These are phyloP conservation scores for Formica exsecta DNA, from an alignment of 1,140 invertebrate genomes.

Conservation along the genomic window DNA sequence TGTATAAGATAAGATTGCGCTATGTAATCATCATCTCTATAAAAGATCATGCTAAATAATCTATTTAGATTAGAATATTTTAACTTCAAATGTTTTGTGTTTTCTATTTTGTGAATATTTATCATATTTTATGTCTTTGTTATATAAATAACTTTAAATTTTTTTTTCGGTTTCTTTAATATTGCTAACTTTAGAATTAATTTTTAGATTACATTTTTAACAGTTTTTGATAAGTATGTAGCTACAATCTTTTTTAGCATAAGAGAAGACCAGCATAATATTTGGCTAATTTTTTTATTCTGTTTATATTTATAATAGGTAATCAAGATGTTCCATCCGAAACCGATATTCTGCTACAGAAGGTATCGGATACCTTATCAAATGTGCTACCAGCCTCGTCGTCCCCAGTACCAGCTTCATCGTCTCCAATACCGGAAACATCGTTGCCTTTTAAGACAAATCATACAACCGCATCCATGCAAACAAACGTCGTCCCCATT, in stretches of 20 bases:
- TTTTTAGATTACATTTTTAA: not conserved
- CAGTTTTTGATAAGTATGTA: not conserved
- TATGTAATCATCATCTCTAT: not conserved
- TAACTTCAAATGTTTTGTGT: not conserved
- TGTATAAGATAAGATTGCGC: not conserved
- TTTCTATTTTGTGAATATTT: not conserved
- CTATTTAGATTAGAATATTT: not conserved
- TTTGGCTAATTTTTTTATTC: not conserved
- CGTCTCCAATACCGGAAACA: not conserved
- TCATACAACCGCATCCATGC: not conserved
- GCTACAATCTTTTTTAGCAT: not conserved
- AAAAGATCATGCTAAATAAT: not conserved
- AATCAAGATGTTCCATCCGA: constrained; percentile 72
- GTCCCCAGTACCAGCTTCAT: constrained; percentile 30
- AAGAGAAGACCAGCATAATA: not conserved
- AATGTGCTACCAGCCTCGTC: constrained; percentile 64
- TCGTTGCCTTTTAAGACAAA: not conserved
- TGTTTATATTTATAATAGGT: constrained; percentile 24
- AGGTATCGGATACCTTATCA: constrained; percentile 84
- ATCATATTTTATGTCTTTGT: not conserved
- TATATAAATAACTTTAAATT: not conserved
- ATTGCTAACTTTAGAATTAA: not conserved
- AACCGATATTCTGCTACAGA: constrained; percentile 82
- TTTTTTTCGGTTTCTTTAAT: not conserved
- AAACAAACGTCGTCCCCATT: not conserved